Evolutionary conservation across 2,797 vertebrate genomes (phyloP), one percentile per base, ranked within the genome.

Genomic region (Pantherophis vulpinus): DNA sequence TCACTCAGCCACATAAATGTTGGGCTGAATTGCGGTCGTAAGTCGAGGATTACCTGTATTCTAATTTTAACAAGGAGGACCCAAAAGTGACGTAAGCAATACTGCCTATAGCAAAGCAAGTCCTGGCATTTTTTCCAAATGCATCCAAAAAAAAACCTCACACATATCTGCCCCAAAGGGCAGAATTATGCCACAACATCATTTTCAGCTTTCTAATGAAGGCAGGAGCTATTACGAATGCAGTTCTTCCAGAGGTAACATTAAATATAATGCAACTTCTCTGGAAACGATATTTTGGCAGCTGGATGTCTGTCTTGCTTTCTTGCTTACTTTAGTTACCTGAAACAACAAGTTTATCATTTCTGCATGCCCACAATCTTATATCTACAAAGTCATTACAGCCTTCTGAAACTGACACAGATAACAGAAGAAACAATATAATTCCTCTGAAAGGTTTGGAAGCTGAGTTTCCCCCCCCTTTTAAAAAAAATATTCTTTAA

Each of bases 371-470:
- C 94, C 94, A 94, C 96, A 94, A 94, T 88, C 96, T 94, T 88
- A 94, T 96, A 94, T 96, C 96, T 97, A 95, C 97, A 97, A 97
- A 95, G 94, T 95, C 96, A 92, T 88, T 91, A 93, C 96, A 95
- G 90, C 95, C 96, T 96, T 96, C 95, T 97, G 93, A 96, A 96
- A 95, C 96, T 94, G 83, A 94, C 96, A 94, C 83, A 96, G 94
- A 96, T 96, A 97, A 97, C 92, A 96, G 12, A 37, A 74, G 96
- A 93, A 96, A 97, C 96, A 96, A 97, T 96, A 96, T 95, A 91
- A 96, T 95, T 97, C 97, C 96, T 97, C 93, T 97, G 94, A 97
- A 96, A 94, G 92, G 95, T 93, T 97, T 96, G 92, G 97, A 97
- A 97, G 25, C 11, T 79, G 61, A 51, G 51, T 51, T 1, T 0